Base-by-base conservation (phyloP, 2,888 invertebrate genomes). In the Seladonia tumulorum region DNA sequence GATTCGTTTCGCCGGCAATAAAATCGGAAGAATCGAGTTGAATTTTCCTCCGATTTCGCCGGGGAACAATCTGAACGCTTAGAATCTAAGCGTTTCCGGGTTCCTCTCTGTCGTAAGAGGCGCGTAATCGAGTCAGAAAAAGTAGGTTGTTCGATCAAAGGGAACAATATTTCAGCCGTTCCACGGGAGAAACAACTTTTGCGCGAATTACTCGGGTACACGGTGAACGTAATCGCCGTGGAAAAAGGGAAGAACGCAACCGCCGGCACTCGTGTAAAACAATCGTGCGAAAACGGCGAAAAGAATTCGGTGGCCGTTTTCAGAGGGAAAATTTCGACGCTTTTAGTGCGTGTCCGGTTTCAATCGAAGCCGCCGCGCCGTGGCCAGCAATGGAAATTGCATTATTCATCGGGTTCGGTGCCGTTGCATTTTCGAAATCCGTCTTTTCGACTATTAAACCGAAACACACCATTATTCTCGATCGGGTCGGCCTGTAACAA, bases 381-480 rank as follows among this genome's bases (percentile, higher is more conserved):
- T 5, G 35, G 29, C 8, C 10, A 53, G 14, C 45, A 25, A 47
- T 78, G 47, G 63, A 47, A 75, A 42, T 68, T 68, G 25, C 53
- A 75, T 75, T 68, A 74, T 80, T 75, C 75, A 66, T 75, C 53
- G 18, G 35, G 57, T n/a, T n/a, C 22, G 53, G 29, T 35, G 35
- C 42, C 35, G 25, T 22, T 49, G 25, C 29, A 77, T 70, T 53
- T 49, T 80, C 80, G 29, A 75, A 68, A 66, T 66, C 39, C 68
- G 35, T 22, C 68, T 53, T 22, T 68, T 75, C 45, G 66, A 42
- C 66, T 60, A 47, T 79, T 49, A 29, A 80, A 45, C 68, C 47
- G 53, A 68, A 75, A 80, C 73, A 74, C 29, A n/a, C 22, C 29
- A 39, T 78, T 76, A 49, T 71, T 42, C 70, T 47, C 35, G 39